Percentiles rank a stretch among this genome's conserved stretches.
phyloP scores from a whole-genome alignment of 2,797 vertebrate genomes.

The Diplodus sargus region DNA sequence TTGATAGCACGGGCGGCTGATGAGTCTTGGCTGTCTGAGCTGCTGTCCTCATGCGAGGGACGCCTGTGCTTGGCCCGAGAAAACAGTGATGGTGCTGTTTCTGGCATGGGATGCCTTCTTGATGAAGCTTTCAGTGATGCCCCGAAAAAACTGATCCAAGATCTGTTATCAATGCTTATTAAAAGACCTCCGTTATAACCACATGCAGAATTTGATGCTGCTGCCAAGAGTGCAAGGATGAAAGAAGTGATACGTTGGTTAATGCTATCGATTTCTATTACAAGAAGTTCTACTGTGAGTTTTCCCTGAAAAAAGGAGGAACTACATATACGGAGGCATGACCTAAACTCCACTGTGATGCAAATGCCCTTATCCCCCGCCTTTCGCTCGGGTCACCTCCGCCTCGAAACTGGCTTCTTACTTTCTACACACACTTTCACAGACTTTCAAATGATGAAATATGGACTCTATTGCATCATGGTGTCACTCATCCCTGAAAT shows the following conservation, averaged over 20 bases:
- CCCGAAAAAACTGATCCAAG: constrained; percentile 4
- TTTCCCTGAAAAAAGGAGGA: constrained; percentile 62
- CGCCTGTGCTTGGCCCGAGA: constrained; percentile 13
- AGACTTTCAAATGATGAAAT: constrained; percentile 22
- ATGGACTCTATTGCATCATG: constrained; percentile 41
- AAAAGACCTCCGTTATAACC: constrained; percentile 22
- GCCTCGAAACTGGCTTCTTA: background rate
- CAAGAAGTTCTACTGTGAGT: constrained; percentile 22
- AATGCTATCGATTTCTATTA: constrained; percentile 24
- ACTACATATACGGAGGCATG: constrained; percentile 31
- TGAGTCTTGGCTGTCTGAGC: constrained; percentile 22
- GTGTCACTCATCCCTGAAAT: constrained; percentile 60
- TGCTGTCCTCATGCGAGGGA: constrained; percentile 3
- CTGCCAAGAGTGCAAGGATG: constrained; percentile 39
- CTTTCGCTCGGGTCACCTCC: background rate
- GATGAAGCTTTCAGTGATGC: constrained; percentile 4
- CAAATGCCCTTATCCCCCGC: background rate
- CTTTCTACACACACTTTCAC: constrained; percentile 20
- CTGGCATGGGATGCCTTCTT: constrained; percentile 2
- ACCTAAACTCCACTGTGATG: constrained; percentile 18
- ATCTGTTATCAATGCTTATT: constrained; percentile 25
- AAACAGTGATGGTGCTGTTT: background rate
- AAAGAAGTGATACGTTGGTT: constrained; percentile 33
- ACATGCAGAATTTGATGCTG: constrained; percentile 33
- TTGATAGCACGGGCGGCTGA: constrained; percentile 29